Percentiles rank a stretch among this genome's conserved stretches.
These are phyloP conservation scores for Myanophis thanlyinensis DNA, from an alignment of 2,113 vertebrate species.

Conservation along the genomic window DNA sequence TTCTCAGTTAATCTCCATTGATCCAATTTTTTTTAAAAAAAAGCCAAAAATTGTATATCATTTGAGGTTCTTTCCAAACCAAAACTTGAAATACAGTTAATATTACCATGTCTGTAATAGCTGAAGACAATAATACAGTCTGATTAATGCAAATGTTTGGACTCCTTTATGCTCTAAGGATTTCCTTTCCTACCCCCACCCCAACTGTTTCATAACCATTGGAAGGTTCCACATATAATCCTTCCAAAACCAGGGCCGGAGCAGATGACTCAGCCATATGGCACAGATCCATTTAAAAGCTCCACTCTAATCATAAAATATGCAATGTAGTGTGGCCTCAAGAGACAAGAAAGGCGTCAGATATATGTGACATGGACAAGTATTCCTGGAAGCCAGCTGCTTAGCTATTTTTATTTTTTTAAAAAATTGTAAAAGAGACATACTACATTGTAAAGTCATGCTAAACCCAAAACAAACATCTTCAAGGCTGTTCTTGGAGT, in stretches of 20 bases:
- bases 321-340: conserved; percentile 63
- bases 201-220: conserved; percentile 52
- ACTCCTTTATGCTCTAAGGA: neutral
- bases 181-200: conserved; percentile 11
- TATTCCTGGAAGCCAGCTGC: conserved; percentile 49
- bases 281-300: conserved; percentile 67
- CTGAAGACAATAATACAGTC: neutral
- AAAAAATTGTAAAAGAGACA: conserved; percentile 46
- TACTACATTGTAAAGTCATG: conserved; percentile 16
- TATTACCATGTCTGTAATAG: neutral
- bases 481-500: conserved; percentile 25
- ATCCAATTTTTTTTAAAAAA: neutral
- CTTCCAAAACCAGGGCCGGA: conserved; percentile 51
- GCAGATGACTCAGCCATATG: conserved; percentile 72
- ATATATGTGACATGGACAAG: conserved; percentile 53
- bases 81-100: neutral
- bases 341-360: conserved; percentile 54
- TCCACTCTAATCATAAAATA: conserved; percentile 66
- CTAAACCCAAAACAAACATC: conserved; percentile 35
- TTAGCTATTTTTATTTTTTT: conserved; percentile 40
- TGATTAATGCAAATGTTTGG: neutral
- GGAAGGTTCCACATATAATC: conserved; percentile 58
- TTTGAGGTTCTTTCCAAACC: neutral
- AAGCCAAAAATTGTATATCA: neutral
- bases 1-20: neutral